Base-by-base conservation (phyloP, 1,140 invertebrate genomes). In the Hetaerina americana region DNA sequence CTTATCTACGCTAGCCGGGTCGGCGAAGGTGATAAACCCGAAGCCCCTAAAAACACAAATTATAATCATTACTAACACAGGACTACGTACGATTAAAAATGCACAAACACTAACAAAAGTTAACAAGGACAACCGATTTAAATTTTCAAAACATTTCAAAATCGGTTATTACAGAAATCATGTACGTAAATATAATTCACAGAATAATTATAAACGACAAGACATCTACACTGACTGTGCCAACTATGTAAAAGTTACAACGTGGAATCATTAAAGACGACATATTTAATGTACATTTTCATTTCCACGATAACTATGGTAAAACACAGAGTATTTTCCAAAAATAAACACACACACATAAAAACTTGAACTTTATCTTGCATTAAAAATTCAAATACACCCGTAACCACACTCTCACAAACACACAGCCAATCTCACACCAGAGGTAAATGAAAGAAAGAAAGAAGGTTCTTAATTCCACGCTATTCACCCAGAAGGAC, bases 1-100 rank as follows among this genome's bases (percentile, higher is more conserved):
- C 89, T 95, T 95, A 86, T 96, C 93, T 86, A 95, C 93, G 83
- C 92, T 93, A 82, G 91, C 87, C 79, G 93, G 91, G 85, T 96
- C 93, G 81, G 91, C 91, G 85, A 95, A 96, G 84, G 93, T 95
- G 85, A 96, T 93, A 86, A 96, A 96, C 81, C 96, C 96, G 83
- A 98, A 98, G 79, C 96, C 95, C 87, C 96, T 98, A 90, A 57
- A 57, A 57, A 57, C 40, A 57, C 40, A 57, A 57, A 57, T 57
- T 57, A n/a, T 57, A 57, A 57, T 18, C 40, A 57, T 57, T 57
- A 57, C 40, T 57, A 57, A 57, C 15, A 57, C 40, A 57, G 15
- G 40, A 57, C 15, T n/a, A 57, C 40, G 15, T 18, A 12, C 22
- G 40, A 57, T 57, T 57, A 57, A 57, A 57, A 57, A 57, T 57